Percentiles rank a stretch among this genome's conserved stretches.
phyloP scores from a whole-genome alignment of 2,888 invertebrate genomes.

The Cetonia aurata region DNA sequence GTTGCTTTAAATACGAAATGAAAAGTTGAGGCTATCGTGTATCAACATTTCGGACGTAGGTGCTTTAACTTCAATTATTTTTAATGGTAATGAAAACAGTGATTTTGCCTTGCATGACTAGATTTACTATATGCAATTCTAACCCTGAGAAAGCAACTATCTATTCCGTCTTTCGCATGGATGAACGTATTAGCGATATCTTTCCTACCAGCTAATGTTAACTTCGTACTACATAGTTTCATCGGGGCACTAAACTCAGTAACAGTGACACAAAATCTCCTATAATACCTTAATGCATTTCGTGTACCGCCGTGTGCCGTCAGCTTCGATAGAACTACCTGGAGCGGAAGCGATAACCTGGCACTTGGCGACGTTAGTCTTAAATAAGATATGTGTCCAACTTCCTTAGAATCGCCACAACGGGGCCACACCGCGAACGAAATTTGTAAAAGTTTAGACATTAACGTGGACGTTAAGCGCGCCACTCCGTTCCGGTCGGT shows the following conservation, averaged over 20 bases:
- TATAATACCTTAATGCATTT: constrained; percentile 16
- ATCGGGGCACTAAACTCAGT: not conserved
- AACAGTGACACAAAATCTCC: not conserved
- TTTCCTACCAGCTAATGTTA: not conserved
- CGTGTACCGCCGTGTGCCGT: not conserved
- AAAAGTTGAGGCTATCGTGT: no score
- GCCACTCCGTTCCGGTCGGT: not conserved
- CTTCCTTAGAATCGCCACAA: not conserved
- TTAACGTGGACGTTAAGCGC: constrained; percentile 19
- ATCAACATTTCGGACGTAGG: no score
- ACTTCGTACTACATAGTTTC: not conserved
- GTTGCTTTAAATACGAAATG: no score
- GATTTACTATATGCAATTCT: no score
- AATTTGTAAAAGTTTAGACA: constrained; percentile 21
- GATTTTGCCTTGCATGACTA: no score
- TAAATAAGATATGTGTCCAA: constrained; percentile 1
- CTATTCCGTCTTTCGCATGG: no score
- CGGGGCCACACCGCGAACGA: not conserved
- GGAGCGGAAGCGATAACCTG: not conserved
- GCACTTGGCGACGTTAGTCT: no score
- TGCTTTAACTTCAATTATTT: no score
- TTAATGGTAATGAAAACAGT: no score
- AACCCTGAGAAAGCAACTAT: no score
- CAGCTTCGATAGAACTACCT: not conserved
- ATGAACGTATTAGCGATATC: not conserved